Evolutionary conservation across 2,113 vertebrate species (phyloP).

Genomic region (Hirundichthys speculiger): DNA sequence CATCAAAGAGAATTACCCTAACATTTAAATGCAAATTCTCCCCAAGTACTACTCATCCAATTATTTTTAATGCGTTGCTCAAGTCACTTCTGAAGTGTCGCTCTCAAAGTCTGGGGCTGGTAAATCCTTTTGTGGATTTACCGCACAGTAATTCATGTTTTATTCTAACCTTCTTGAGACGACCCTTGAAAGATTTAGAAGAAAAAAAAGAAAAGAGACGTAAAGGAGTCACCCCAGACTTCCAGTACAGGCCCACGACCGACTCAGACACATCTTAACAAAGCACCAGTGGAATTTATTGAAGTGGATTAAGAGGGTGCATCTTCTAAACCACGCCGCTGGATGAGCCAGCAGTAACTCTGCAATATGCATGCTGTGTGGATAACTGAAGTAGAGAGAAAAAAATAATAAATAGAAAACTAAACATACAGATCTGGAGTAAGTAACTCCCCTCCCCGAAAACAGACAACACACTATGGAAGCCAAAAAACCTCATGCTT

Average conservation of each 20-base stretch:
- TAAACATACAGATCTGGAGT: conserved; percentile 31
- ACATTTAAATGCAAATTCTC: conserved; percentile 56
- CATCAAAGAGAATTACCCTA: conserved; percentile 49
- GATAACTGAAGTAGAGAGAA: conserved; percentile 16
- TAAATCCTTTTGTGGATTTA: conserved; percentile 45
- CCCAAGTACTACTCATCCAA: conserved; percentile 49
- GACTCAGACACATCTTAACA: conserved; percentile 33
- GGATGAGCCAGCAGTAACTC: conserved; percentile 45
- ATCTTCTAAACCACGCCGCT: conserved; percentile 42
- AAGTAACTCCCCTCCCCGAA: not conserved
- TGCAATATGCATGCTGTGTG: conserved; percentile 60
- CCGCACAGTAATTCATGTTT: conserved; percentile 62
- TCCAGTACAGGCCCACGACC: conserved; percentile 27
- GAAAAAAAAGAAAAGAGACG: conserved; percentile 31
- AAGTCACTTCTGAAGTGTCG: conserved; percentile 24
- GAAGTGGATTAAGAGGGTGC: conserved; percentile 39
- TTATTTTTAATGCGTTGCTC: conserved; percentile 58
- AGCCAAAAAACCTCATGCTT: conserved; percentile 52
- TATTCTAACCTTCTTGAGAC: conserved; percentile 49
- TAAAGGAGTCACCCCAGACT: conserved; percentile 35
- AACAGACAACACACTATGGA: conserved; percentile 24
- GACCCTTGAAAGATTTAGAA: conserved; percentile 62
- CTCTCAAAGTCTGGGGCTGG: conserved; percentile 21
- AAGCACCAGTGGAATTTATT: conserved; percentile 42
- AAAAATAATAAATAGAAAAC: conserved; percentile 20